Percentiles rank a stretch among this genome's conserved stretches.
Evolutionary conservation across 2,888 invertebrate genomes (phyloP).

Genomic region (Drosophila villosipedis): DNA sequence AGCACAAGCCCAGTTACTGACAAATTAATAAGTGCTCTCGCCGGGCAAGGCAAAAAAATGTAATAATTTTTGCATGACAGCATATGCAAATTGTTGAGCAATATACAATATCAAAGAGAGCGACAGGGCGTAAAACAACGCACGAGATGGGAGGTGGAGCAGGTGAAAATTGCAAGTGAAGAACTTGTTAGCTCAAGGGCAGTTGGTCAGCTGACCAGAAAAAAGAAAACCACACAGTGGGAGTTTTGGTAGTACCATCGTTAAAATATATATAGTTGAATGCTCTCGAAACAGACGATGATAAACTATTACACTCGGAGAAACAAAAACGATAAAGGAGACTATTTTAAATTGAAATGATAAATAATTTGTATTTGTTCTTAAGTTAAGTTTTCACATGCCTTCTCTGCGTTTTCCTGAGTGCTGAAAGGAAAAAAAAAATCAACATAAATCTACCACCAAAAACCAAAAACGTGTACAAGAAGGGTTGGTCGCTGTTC

Average conservation of each 20-base stretch:
- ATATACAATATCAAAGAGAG: constrained; percentile 68
- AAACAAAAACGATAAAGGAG: not conserved
- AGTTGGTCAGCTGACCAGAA: constrained; percentile 71
- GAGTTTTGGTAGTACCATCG: constrained; percentile 41
- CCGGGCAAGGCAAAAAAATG: constrained; percentile 32
- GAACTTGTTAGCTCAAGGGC: constrained; percentile 62
- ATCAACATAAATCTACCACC: constrained; percentile 12
- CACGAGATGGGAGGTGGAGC: constrained; percentile 2
- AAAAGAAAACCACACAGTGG: constrained; percentile 12
- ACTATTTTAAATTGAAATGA: no score
- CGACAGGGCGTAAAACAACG: constrained; percentile 54
- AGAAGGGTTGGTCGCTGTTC: constrained; percentile 44
- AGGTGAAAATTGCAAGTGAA: constrained; percentile 52
- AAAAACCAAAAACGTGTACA: not conserved
- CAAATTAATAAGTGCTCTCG: constrained; percentile 72
- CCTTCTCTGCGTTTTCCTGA: not conserved
- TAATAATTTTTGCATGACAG: constrained; percentile 80
- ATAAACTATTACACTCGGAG: constrained; percentile 5
- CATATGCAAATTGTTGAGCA: constrained; percentile 74
- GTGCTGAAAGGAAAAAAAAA: not conserved
- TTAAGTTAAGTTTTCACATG: not conserved
- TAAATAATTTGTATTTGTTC: not conserved
- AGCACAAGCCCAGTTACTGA: not conserved
- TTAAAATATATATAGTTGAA: constrained; percentile 79
- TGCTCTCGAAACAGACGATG: constrained; percentile 44